These are phyloP conservation scores for Pseudorhiza aurosa DNA, from an alignment of 30 jellyfish, hydroid and myxozoan species.

Conservation along the genomic window DNA sequence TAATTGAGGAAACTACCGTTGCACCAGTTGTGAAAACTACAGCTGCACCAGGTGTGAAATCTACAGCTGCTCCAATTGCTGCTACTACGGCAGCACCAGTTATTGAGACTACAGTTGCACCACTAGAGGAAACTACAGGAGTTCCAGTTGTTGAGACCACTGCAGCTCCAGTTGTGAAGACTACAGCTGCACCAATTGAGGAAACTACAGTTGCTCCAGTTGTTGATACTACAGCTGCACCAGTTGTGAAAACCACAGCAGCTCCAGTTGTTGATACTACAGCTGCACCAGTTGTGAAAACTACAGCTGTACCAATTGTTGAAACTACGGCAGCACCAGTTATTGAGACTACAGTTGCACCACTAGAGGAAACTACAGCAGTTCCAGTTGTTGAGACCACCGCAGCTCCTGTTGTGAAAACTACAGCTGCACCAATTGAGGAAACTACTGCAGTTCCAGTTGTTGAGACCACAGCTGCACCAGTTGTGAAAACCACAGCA, in stretches of 20 bases:
- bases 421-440: slow-evolving; percentile 29
- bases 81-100: slow-evolving; percentile 3
- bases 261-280: slow-evolving; percentile 24
- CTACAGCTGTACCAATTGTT: slow-evolving; percentile 21
- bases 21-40: slow-evolving; percentile 1
- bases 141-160: slow-evolving; percentile 19
- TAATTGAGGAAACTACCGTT: background rate
- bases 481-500: slow-evolving; percentile 16
- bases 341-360: slow-evolving; percentile 14
- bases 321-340: slow-evolving; percentile 15
- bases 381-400: slow-evolving; percentile 29
- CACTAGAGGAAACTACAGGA: slow-evolving; percentile 8
- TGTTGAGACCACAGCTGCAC: slow-evolving; percentile 14
- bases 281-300: slow-evolving; percentile 40
- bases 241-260: slow-evolving; percentile 11
- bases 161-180: slow-evolving; percentile 38
- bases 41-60: slow-evolving; percentile 2
- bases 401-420: slow-evolving; percentile 24
- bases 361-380: slow-evolving; percentile 3
- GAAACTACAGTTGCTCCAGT: slow-evolving; percentile 13
- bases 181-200: slow-evolving; percentile 37
- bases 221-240: slow-evolving; percentile 11
- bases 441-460: slow-evolving; percentile 1
- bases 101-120: background rate
- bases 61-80: slow-evolving; percentile 8